phyloP scores from a whole-genome alignment of 2,797 vertebrate genomes.

The Rousettus madagascariensis region DNA sequence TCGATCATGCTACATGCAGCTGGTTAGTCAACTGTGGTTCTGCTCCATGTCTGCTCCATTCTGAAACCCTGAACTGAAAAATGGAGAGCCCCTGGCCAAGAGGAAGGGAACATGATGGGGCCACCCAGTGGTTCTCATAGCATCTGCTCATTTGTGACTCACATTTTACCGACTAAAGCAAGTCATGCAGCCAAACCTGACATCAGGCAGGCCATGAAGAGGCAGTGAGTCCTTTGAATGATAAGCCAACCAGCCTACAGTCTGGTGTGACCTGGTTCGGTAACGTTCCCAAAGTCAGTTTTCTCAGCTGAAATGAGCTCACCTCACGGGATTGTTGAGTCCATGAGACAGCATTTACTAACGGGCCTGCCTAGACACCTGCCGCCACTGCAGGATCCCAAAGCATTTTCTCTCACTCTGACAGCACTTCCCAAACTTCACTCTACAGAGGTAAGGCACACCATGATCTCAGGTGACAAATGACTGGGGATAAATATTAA shows the following conservation, averaged over 20 bases:
- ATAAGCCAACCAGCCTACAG: not conserved
- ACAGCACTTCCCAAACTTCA: not conserved
- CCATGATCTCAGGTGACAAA: not conserved
- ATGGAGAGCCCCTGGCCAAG: not conserved
- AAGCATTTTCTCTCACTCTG: too few species aligned
- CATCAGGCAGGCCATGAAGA: not conserved
- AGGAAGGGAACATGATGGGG: not conserved
- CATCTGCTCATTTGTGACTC: not conserved
- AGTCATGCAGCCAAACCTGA: not conserved
- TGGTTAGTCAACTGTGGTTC: not conserved
- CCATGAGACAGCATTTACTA: not conserved
- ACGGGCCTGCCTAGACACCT: not conserved
- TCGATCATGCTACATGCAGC: not conserved
- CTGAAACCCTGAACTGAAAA: too few species aligned
- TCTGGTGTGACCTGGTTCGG: too few species aligned
- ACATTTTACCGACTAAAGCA: not conserved
- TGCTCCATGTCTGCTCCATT: not conserved
- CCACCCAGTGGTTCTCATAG: not conserved
- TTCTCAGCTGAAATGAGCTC: not conserved
- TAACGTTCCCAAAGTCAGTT: not conserved
- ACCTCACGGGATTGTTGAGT: not conserved
- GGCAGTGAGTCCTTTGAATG: not conserved
- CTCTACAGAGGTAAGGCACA: too few species aligned
- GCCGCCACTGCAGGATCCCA: not conserved
- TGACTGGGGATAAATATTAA: too few species aligned